phyloP scores from a whole-genome alignment of 2,797 vertebrate genomes.

The Etheostoma nigrum region DNA sequence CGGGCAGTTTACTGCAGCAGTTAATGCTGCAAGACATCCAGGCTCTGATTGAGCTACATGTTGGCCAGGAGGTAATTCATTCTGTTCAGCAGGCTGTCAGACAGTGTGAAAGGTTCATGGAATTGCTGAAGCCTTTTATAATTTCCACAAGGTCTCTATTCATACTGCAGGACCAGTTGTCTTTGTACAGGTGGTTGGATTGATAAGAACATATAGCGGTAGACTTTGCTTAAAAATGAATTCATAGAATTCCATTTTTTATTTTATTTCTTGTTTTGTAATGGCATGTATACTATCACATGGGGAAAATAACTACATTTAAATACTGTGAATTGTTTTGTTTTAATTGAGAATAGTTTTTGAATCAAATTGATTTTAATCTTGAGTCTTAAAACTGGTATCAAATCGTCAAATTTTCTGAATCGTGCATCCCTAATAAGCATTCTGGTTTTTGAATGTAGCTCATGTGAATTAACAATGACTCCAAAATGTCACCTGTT shows the following conservation, averaged over 20 bases:
- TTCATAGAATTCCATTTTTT: too few relatives aligned
- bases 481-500: constrained; percentile 1
- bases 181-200: constrained; percentile 49
- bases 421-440: too few relatives aligned
- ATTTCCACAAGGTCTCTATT: constrained; percentile 52
- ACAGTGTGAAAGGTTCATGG: constrained; percentile 49
- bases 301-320: too few relatives aligned
- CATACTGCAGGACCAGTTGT: constrained; percentile 15
- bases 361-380: too few relatives aligned
- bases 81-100: constrained; percentile 66
- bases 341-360: too few relatives aligned
- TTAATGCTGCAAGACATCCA: constrained; percentile 53
- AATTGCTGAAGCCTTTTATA: constrained; percentile 47
- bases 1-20: constrained; percentile 39
- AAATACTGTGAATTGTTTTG: too few relatives aligned
- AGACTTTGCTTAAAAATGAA: constrained; percentile 8
- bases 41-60: constrained; percentile 59
- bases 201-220: constrained; percentile 48
- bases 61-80: constrained; percentile 54
- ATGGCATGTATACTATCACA: too few relatives aligned
- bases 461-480: constrained; percentile 9
- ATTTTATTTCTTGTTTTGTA: too few relatives aligned
- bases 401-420: too few relatives aligned
- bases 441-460: background rate
- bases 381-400: too few relatives aligned